phyloP scores from a whole-genome alignment of 1,140 invertebrate genomes.

The Philopotamus ludificatus region DNA sequence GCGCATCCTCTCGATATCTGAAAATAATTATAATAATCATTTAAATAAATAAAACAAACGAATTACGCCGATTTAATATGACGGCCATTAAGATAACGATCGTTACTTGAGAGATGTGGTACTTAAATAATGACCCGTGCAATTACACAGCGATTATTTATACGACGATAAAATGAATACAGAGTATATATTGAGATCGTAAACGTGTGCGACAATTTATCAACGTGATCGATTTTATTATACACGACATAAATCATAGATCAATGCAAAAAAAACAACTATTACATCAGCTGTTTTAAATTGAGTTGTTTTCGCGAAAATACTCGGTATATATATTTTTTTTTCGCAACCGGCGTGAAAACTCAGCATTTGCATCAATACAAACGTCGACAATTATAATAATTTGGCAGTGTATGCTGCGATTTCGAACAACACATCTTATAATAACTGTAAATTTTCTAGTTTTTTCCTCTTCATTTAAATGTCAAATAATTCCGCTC shows the following conservation, averaged over 20 bases:
- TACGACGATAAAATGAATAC: not conserved
- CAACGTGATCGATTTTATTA: too few relatives aligned
- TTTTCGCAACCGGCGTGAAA: too few relatives aligned
- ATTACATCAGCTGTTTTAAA: too few relatives aligned
- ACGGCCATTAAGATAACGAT: slow-evolving; percentile 2
- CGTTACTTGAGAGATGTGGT: not conserved
- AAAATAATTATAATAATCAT: slow-evolving; percentile 47
- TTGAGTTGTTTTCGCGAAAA: too few relatives aligned
- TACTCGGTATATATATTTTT: too few relatives aligned
- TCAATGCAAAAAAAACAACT: too few relatives aligned
- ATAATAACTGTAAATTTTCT: not conserved
- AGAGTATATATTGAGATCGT: not conserved
- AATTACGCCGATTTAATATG: slow-evolving; percentile 6
- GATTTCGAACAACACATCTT: not conserved
- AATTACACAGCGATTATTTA: slow-evolving; percentile 20
- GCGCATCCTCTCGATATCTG: slow-evolving; percentile 74
- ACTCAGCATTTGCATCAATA: too few relatives aligned
- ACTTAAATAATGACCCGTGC: not conserved
- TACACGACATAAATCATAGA: too few relatives aligned
- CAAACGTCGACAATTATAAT: too few relatives aligned
- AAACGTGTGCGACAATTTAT: not conserved
- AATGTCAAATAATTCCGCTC: not conserved
- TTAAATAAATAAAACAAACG: slow-evolving; percentile 8
- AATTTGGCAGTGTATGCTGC: not conserved
- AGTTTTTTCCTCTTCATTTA: not conserved